Evolutionary conservation across 2,888 invertebrate species (phyloP).

Genomic region (Syritta pipiens): DNA sequence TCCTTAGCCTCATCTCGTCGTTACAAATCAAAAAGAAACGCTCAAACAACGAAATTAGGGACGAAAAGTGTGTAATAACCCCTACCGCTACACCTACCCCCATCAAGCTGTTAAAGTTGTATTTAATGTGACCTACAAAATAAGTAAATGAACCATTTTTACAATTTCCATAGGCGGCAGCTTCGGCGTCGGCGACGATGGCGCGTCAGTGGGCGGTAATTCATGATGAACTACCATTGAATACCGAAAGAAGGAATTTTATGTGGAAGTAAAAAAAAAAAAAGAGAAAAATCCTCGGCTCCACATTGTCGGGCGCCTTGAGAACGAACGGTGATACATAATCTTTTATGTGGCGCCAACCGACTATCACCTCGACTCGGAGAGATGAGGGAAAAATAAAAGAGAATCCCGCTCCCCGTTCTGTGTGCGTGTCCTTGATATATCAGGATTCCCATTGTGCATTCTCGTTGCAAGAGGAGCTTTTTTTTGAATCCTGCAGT

Average conservation of each 20-base stretch:
- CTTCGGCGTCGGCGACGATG: no score
- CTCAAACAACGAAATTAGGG: no score
- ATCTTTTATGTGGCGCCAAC: slow-evolving; percentile 64
- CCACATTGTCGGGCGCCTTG: slow-evolving; percentile 66
- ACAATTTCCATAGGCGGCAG: slow-evolving; percentile 30
- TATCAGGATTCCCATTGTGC: slow-evolving; percentile 6
- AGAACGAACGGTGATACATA: slow-evolving; percentile 39
- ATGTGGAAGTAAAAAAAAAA: slow-evolving; percentile 1
- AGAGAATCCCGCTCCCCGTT: background rate
- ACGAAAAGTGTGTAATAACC: no score
- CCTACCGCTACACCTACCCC: slow-evolving; percentile 10
- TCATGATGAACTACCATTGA: slow-evolving; percentile 56
- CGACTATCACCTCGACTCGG: slow-evolving; percentile 46
- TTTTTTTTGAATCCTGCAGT: background rate
- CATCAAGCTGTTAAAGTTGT: slow-evolving; percentile 38
- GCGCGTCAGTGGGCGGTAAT: slow-evolving; percentile 40
- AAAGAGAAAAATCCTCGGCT: slow-evolving; percentile 39
- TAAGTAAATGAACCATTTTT: slow-evolving; percentile 39
- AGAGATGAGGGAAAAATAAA: background rate
- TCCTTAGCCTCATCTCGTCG: no score
- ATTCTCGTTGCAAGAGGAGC: slow-evolving; percentile 17
- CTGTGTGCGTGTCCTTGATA: slow-evolving; percentile 34
- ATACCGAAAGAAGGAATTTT: slow-evolving; percentile 45
- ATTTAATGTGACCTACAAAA: slow-evolving; percentile 55
- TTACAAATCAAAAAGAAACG: no score